Conservation (phyloP, 2,888 invertebrate species). For the Nomada fabriciana region DNA sequence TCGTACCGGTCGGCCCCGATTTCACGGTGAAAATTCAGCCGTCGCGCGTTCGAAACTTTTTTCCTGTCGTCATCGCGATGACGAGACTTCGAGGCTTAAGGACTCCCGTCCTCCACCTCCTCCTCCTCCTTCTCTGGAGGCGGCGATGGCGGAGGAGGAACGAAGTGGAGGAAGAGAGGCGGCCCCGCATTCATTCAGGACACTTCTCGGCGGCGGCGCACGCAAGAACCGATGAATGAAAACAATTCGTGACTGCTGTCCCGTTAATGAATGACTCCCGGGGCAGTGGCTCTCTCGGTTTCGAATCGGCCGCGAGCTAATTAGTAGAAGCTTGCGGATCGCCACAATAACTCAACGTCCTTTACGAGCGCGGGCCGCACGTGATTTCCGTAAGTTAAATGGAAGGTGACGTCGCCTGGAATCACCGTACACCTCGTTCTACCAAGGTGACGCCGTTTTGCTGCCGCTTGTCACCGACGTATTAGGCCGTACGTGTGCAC, state of each 20-base stretch:
- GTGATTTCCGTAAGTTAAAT: conserved; percentile 76
- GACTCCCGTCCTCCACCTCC: conserved; percentile 15
- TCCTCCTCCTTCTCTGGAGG: conserved; percentile 1
- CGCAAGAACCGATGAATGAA: conserved; percentile 82
- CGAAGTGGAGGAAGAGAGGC: conserved; percentile 13
- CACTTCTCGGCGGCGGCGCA: conserved; percentile 65
- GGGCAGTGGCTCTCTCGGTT: conserved; percentile 72
- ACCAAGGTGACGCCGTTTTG: conserved; percentile 61
- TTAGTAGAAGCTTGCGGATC: conserved; percentile 73
- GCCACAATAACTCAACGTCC: conserved; percentile 76
- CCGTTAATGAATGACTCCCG: conserved; percentile 80
- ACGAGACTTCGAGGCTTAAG: conserved; percentile 30
- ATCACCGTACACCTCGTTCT: conserved; percentile 71
- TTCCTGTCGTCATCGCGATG: conserved; percentile 32
- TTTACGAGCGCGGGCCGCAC: conserved; percentile 71
- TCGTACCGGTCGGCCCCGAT: conserved; percentile 17
- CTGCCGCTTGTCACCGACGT: conserved; percentile 58
- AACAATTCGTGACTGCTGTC: conserved; percentile 80
- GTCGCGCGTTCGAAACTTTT: conserved; percentile 1
- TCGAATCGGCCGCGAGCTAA: conserved; percentile 73
- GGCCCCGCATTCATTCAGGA: conserved; percentile 65
- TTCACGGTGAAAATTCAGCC: conserved; percentile 39
- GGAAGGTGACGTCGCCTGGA: conserved; percentile 73
- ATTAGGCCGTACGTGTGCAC: conserved; percentile 55
- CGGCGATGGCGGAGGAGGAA: conserved; percentile 3